Conservation (phyloP, 2,113 vertebrate species). For the Gracilinanus agilis region DNA sequence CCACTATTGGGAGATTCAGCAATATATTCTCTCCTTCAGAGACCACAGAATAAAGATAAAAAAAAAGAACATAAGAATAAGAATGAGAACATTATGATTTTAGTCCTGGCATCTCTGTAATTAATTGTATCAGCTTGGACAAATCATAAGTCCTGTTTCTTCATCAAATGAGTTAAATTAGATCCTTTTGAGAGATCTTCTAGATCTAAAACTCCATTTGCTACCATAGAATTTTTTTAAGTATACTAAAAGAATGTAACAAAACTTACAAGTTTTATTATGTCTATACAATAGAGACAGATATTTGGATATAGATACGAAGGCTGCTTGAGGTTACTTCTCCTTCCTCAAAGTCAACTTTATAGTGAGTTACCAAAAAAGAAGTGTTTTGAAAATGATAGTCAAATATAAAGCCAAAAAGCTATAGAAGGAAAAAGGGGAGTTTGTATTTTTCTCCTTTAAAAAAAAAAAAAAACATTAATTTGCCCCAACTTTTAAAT, state of each 20-base stretch:
- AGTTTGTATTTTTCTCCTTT: conserved; percentile 5
- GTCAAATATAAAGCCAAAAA: background rate
- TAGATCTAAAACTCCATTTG: background rate
- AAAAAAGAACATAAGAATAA: background rate
- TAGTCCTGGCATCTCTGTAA: background rate
- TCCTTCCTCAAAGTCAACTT: conserved; percentile 21
- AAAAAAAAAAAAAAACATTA: conserved; percentile 34
- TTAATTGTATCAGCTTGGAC: background rate
- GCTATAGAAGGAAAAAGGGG: background rate
- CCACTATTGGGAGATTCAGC: background rate
- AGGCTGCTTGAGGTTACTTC: background rate
- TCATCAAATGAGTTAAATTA: background rate
- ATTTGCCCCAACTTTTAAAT: conserved; percentile 44
- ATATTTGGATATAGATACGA: no score
- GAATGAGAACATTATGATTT: background rate
- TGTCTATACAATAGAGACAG: no score
- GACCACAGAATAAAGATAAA: background rate
- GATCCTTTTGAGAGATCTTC: background rate
- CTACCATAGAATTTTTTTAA: conserved; percentile 4
- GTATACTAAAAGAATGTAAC: conserved; percentile 3
- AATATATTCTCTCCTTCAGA: background rate
- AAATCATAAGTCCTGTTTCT: background rate
- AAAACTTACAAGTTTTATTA: conserved; percentile 40
- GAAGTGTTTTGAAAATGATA: conserved; percentile 33
- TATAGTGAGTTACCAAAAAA: conserved; percentile 12